Evolutionary conservation across 2,888 invertebrate genomes (phyloP).

Genomic region (Lasioglossum vierecki): DNA sequence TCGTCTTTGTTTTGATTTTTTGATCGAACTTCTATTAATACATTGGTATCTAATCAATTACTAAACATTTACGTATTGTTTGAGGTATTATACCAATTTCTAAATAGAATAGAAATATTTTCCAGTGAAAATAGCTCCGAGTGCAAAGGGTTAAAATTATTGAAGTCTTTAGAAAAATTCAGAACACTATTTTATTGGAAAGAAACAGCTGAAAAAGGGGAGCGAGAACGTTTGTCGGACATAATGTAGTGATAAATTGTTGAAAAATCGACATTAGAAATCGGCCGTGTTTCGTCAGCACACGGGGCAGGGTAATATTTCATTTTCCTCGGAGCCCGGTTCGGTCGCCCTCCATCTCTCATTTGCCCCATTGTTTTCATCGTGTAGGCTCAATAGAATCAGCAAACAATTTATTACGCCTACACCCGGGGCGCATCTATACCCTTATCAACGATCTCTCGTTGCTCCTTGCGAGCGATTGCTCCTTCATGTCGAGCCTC

Average conservation of each 20-base stretch:
- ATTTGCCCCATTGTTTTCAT: conserved; percentile 65
- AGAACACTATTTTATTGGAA: too few species aligned
- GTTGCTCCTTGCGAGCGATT: conserved; percentile 70
- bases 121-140: too few species aligned
- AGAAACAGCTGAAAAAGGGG: too few species aligned
- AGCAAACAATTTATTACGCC: conserved; percentile 74
- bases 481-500: conserved; percentile 63
- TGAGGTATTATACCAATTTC: too few species aligned
- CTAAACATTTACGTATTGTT: too few species aligned
- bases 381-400: conserved; percentile 73
- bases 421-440: conserved; percentile 71
- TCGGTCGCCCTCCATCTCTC: conserved; percentile 43
- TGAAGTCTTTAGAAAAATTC: too few species aligned
- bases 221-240: background rate
- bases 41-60: too few species aligned
- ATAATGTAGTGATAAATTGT: background rate
- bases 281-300: conserved; percentile 48
- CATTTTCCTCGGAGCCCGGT: conserved; percentile 42
- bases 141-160: too few species aligned
- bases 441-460: conserved; percentile 69
- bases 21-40: too few species aligned
- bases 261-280: conserved; percentile 41
- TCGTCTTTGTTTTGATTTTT: too few species aligned
- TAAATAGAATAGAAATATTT: too few species aligned
- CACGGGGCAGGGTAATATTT: conserved; percentile 36